Conservation (phyloP, 2,888 invertebrate species). For the Mycalesis mineus region DNA sequence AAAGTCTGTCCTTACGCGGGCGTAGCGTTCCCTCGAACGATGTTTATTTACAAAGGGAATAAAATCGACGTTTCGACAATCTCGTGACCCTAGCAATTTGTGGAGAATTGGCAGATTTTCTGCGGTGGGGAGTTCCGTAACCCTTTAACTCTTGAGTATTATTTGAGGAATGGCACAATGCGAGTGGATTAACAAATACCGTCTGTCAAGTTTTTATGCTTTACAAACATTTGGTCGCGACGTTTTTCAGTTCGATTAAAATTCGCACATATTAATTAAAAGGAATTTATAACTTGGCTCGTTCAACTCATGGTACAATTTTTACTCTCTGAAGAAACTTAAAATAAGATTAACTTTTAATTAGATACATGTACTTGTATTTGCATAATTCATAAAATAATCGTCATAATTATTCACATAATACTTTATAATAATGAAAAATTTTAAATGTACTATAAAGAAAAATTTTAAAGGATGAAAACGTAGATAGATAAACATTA, state of each 20-base stretch:
- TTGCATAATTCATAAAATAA: too few species aligned
- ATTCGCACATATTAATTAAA: too few species aligned
- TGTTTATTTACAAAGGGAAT: conserved; percentile 24
- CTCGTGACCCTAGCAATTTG: conserved; percentile 14
- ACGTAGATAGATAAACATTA: conserved; percentile 3
- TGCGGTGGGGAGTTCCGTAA: conserved; percentile 6
- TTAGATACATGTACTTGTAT: too few species aligned
- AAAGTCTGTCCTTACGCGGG: conserved; percentile 5
- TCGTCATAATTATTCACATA: too few species aligned
- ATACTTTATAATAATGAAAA: too few species aligned
- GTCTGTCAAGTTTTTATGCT: neutral
- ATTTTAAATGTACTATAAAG: too few species aligned
- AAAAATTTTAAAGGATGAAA: neutral
- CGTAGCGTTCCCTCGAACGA: conserved; percentile 13
- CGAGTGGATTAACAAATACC: conserved; percentile 1
- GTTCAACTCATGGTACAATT: too few species aligned
- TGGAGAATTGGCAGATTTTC: conserved; percentile 9
- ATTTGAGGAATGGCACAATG: conserved; percentile 11
- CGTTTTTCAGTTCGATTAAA: neutral
- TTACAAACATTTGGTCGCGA: neutral
- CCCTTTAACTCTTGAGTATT: conserved; percentile 12
- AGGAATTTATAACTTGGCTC: too few species aligned
- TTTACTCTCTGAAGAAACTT: too few species aligned
- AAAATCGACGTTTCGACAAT: conserved; percentile 22
- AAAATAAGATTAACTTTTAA: too few species aligned